phyloP scores from a whole-genome alignment of 2,797 vertebrate genomes.

The Lerista edwardsae region DNA sequence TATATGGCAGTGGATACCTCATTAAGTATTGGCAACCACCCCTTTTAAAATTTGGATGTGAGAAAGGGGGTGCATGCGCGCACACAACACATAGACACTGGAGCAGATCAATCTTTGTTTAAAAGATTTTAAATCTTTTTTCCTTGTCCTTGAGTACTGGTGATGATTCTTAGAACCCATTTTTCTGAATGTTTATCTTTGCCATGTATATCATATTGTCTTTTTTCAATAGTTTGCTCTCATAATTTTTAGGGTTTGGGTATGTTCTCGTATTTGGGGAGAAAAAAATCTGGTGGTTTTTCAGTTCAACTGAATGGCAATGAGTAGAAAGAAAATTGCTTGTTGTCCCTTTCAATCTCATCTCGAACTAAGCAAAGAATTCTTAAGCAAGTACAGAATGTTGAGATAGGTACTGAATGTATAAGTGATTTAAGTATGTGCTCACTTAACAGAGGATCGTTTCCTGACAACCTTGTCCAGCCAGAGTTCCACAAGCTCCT shows the following conservation, averaged over 20 bases:
- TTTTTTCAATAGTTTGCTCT: neutral
- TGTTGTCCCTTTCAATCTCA: neutral
- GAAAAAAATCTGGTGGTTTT: neutral
- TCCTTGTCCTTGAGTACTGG: neutral
- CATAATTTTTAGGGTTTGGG: neutral
- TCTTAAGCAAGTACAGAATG: neutral
- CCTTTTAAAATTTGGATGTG: no score
- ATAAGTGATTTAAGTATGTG: constrained; percentile 19
- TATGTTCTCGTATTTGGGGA: neutral
- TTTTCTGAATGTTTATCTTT: no score
- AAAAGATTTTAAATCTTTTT: neutral
- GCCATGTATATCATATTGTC: no score
- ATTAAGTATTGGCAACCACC: neutral
- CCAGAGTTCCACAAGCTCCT: constrained; percentile 81
- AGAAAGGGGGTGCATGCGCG: no score
- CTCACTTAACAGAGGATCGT: constrained; percentile 86
- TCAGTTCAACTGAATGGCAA: neutral
- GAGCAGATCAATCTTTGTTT: neutral
- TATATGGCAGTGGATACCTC: neutral
- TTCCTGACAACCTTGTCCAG: constrained; percentile 85
- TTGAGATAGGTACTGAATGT: neutral
- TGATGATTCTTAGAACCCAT: neutral
- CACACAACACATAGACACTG: no score
- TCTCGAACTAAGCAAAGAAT: neutral
- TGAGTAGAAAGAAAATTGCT: neutral